Evolutionary conservation across 2,888 invertebrate genomes (phyloP).

Genomic region (Prenolepis imparis): DNA sequence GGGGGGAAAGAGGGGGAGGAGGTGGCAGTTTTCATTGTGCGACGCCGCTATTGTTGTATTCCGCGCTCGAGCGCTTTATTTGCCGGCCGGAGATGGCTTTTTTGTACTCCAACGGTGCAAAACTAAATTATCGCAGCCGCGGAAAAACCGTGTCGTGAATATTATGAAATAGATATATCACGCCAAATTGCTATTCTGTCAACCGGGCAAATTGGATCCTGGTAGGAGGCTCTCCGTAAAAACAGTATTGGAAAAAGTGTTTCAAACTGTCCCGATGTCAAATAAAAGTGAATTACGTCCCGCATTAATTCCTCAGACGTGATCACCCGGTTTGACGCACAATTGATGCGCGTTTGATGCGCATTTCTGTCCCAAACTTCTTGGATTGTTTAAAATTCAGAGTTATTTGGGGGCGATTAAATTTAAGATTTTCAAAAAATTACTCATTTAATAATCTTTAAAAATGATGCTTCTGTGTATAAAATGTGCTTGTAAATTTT

Average conservation of each 20-base stretch:
- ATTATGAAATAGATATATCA: constrained; percentile 62
- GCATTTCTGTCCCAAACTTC: neutral
- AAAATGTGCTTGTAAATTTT: neutral
- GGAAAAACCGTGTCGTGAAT: constrained; percentile 59
- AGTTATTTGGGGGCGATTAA: neutral
- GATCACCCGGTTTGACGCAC: constrained; percentile 12
- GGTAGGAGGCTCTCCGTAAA: constrained; percentile 41
- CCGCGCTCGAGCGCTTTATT: constrained; percentile 58
- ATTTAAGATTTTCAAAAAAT: no score
- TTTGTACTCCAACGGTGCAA: constrained; percentile 57
- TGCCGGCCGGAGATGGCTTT: constrained; percentile 54
- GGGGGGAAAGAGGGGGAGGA: neutral
- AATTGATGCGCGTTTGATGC: constrained; percentile 7
- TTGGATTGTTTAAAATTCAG: neutral
- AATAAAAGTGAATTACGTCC: constrained; percentile 42
- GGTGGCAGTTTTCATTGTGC: constrained; percentile 54
- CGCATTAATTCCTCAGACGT: constrained; percentile 30
- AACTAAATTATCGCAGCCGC: constrained; percentile 62
- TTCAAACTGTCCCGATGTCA: constrained; percentile 46
- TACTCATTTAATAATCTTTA: neutral
- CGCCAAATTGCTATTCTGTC: constrained; percentile 60
- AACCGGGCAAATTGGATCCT: constrained; percentile 59
- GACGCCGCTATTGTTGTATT: constrained; percentile 49
- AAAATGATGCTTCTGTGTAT: neutral
- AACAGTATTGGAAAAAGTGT: constrained; percentile 57